A percentile compares a stretch with the other conserved stretches of the same genome.
Evolutionary conservation across 1,140 invertebrate species (phyloP).

Genomic region (Ptiloglossa arizonensis): DNA sequence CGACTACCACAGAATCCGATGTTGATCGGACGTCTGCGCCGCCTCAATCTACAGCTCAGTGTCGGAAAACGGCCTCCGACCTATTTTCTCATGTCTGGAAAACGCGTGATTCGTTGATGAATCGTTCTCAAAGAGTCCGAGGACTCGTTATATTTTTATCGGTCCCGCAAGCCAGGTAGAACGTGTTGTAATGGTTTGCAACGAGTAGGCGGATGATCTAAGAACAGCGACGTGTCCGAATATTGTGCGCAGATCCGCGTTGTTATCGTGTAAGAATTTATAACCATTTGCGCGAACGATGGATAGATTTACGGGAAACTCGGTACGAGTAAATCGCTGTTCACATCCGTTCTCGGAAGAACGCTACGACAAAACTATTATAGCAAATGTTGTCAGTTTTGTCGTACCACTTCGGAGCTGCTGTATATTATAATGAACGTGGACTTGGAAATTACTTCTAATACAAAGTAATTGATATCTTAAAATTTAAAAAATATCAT

Average conservation of each 20-base stretch:
- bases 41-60: neutral
- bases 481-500: too few relatives aligned
- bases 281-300: conserved; percentile 31
- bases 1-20: too few relatives aligned
- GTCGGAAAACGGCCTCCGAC: neutral
- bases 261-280: conserved; percentile 26
- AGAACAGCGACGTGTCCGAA: conserved; percentile 45
- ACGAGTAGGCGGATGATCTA: conserved; percentile 52
- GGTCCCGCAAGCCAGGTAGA: conserved; percentile 48
- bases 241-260: conserved; percentile 25
- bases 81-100: conserved; percentile 41
- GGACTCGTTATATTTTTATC: conserved; percentile 60
- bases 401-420: too few relatives aligned
- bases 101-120: conserved; percentile 17
- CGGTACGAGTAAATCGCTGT: neutral
- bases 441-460: too few relatives aligned
- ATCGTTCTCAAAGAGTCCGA: conserved; percentile 30
- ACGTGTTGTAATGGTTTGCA: conserved; percentile 58
- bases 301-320: neutral
- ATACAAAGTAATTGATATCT: too few relatives aligned
- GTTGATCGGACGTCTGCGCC: neutral
- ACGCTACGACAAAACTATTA: too few relatives aligned
- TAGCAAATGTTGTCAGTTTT: too few relatives aligned
- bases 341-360: too few relatives aligned
- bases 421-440: too few relatives aligned